Evolutionary conservation across 2,888 invertebrate species (phyloP).

Genomic region (Deilephila porcellus): DNA sequence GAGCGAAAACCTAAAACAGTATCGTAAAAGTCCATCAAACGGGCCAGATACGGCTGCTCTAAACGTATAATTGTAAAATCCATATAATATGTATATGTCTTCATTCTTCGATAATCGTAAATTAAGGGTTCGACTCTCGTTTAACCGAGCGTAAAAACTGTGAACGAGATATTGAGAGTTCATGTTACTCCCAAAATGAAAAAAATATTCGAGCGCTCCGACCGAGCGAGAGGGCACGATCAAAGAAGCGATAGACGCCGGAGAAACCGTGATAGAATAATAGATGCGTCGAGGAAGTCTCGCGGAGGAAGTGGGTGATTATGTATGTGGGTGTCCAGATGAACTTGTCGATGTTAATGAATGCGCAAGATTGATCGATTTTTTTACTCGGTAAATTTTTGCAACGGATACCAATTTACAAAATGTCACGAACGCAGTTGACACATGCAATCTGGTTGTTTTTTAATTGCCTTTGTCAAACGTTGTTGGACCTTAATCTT

Average conservation of each 20-base stretch:
- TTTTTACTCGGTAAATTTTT: conserved; percentile 53
- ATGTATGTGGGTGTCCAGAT: conserved; percentile 31
- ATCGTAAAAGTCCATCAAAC: conserved; percentile 67
- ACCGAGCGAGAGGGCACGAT: conserved; percentile 2
- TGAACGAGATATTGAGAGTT: conserved; percentile 77
- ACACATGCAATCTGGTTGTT: conserved; percentile 54
- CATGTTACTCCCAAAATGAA: conserved; percentile 76
- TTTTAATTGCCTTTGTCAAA: conserved; percentile 63
- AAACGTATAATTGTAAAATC: conserved; percentile 29
- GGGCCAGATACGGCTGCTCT: conserved; percentile 37
- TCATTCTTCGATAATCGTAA: conserved; percentile 79
- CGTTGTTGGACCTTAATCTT: conserved; percentile 64
- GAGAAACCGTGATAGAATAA: conserved; percentile 35
- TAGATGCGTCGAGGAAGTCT: conserved; percentile 40
- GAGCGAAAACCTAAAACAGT: conserved; percentile 57
- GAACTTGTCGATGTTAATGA: conserved; percentile 50
- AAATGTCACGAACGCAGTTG: conserved; percentile 64
- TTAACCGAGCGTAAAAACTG: conserved; percentile 82
- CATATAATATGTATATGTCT: conserved; percentile 62
- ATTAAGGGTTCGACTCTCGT: conserved; percentile 69
- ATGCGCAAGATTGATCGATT: conserved; percentile 56
- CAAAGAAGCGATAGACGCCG: conserved; percentile 3
- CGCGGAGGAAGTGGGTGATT: conserved; percentile 43
- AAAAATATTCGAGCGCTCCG: conserved; percentile 49
- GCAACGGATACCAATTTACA: conserved; percentile 61